Evolutionary conservation across 1,140 invertebrate species (phyloP), one percentile per base, ranked within the genome.

Genomic region (Anastrepha ludens): DNA sequence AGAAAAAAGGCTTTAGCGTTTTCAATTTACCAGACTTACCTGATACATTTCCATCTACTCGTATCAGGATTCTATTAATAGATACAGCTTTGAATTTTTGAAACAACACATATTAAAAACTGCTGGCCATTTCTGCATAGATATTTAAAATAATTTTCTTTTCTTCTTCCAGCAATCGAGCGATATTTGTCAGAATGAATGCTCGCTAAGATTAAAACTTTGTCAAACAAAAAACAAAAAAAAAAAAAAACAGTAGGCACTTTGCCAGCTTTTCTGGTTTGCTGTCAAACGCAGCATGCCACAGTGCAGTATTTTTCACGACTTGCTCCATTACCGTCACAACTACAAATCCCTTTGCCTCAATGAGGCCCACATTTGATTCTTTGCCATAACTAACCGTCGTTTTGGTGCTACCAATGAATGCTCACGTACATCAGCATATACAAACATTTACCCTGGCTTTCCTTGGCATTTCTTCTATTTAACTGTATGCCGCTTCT

Each of bases 281-380:
- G 17, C 50, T 81, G 74, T 81, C 74, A 81, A 58, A 81, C 15
- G 47, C 74, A 81, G 47, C 74, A 55, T 81, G 13, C n/a, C 67
- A 44, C 13, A 55, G 4, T 81, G 74, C 74, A 50, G 44, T 41
- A 81, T 17, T 81, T 81, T 81, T 47, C 20, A 17, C 17, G 6
- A n/a, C 47, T 81, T 55, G 4, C 9, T 13, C 74, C 3, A n/a
- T 41, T 81, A 3, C 7, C 13, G 50, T 4, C 17, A n/a, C 74
- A 55, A 1, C n/a, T 55, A 81, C 44, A 55, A 67, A 55, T 81
- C 44, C 17, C 2, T 17, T 55, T 20, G 47, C 50, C 17, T 55
- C 74, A 81, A 55, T 81, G 67, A 74, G 67, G 2, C 0, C 41
- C 17, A 41, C 17, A n/a, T 47, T 74, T 74, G 67, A 74, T 41